Percentiles rank a stretch among this genome's conserved stretches.
Conservation (phyloP, 2,888 invertebrate genomes). For the Eupithecia exiguata region DNA sequence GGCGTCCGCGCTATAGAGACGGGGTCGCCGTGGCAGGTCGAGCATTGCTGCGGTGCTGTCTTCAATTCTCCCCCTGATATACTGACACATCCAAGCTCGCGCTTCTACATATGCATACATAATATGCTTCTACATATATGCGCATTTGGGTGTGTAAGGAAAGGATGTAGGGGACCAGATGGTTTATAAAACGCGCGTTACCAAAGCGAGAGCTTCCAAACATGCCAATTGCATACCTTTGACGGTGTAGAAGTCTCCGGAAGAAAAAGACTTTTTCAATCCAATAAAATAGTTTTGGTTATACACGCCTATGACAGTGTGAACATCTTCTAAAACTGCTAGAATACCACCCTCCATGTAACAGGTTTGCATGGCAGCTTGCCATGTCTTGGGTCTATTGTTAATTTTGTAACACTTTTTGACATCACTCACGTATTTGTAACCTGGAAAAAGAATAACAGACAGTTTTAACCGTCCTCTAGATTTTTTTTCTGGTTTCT, state of each 20-base stretch:
- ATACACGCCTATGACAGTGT: conserved; percentile 19
- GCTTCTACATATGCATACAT: too few species aligned
- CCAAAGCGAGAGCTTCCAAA: too few species aligned
- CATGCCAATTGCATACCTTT: conserved; percentile 46
- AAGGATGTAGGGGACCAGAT: too few species aligned
- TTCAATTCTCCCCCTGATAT: too few species aligned
- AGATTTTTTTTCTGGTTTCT: neutral
- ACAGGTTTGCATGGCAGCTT: conserved; percentile 51
- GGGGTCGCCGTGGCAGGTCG: too few species aligned
- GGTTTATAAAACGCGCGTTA: too few species aligned
- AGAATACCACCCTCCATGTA: conserved; percentile 50
- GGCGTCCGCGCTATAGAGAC: too few species aligned
- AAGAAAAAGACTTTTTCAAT: conserved; percentile 38
- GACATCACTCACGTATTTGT: conserved; percentile 38
- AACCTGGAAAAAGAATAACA: conserved; percentile 38
- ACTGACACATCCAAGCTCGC: too few species aligned
- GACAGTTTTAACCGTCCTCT: neutral
- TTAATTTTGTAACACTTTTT: conserved; percentile 53
- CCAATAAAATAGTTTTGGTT: conserved; percentile 43
- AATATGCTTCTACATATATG: too few species aligned
- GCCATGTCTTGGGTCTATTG: conserved; percentile 43
- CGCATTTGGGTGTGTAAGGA: too few species aligned
- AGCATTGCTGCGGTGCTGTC: too few species aligned
- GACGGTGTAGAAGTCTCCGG: conserved; percentile 46
- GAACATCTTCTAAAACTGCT: conserved; percentile 37